Evolutionary conservation across 2,888 invertebrate species (phyloP), one percentile per base, ranked within the genome.

Genomic region (Troglohyphantes excavatus): DNA sequence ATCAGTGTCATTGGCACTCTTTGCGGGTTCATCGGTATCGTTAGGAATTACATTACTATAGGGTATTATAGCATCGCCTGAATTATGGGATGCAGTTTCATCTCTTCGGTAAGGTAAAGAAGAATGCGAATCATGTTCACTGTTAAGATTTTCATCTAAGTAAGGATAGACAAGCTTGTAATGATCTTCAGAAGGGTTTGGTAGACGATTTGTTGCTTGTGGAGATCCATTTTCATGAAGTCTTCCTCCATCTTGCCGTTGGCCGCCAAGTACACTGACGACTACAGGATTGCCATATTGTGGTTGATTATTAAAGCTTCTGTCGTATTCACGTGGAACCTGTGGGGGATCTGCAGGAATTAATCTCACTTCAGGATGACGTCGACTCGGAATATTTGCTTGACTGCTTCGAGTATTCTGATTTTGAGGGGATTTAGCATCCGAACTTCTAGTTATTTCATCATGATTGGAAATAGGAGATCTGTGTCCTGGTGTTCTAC

Each of bases 171-270:
- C 7, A 11, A 67, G 39, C 6, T 82, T 81, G 17, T 81, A 81
- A 9, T 26, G 72, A 17, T 53, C 13, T 27, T 84, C 84, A 21
- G 76, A 43, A 17, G 90, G 59, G 29, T 72, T 79, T 13, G 79
- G 79, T 23, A 79, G 79, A n/a, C 73, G 79, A 53, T 79, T 81
- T 29, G 72, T 9, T 9, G 90, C 7, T 23, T 21, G 39, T 21
- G 89, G 43, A 27, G 23, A 46, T 63, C n/a, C 19, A 13, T 67
- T 33, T 53, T 67, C 85, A 63, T 39, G 59, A 6, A 67, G 11
- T 6, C 21, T 84, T 27, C 7, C 29, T n/a, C n/a, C n/a, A 2
- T 67, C 67, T n/a, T 67, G 27, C 6, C 65, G n/a, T 21, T 39
- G 53, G 2, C 39, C 17, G 7, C 21, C 27, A 11, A 75, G 19